Conservation (phyloP, 2,113 vertebrate species). For the Heliornis fulica region DNA sequence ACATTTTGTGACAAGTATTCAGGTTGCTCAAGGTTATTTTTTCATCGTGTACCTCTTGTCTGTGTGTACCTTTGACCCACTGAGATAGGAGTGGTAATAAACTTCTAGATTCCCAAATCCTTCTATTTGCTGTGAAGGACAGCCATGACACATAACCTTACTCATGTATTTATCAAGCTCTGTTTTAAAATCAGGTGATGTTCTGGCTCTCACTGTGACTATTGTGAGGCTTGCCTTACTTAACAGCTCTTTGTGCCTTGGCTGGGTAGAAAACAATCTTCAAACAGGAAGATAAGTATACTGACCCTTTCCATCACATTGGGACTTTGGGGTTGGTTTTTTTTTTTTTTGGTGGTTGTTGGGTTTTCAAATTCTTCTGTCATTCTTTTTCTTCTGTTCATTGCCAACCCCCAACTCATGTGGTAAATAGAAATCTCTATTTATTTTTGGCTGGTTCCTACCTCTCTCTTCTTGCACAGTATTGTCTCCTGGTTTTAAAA, state of each 20-base stretch:
- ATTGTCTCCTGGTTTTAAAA: background rate
- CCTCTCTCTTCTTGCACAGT: background rate
- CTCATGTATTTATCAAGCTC: background rate
- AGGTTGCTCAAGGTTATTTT: background rate
- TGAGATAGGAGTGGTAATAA: background rate
- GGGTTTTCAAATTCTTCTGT: background rate
- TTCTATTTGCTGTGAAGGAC: background rate
- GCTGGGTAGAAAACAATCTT: background rate
- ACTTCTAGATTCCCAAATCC: no score
- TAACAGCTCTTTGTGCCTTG: background rate
- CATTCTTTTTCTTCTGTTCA: background rate
- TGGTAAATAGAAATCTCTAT: background rate
- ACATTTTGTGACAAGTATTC: rapidly evolving
- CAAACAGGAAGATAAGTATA: background rate
- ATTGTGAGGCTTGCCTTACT: background rate
- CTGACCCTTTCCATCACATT: background rate
- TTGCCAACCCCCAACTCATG: background rate
- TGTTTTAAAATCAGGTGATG: background rate
- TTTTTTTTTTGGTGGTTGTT: background rate
- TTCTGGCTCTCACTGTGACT: background rate
- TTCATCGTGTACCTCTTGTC: background rate
- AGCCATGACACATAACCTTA: rapidly evolving
- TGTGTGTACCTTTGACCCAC: background rate
- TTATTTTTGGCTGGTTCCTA: background rate
- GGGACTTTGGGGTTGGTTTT: no score